Base-by-base conservation (phyloP, 1,140 invertebrate species). In the Brachystomella parvula region DNA sequence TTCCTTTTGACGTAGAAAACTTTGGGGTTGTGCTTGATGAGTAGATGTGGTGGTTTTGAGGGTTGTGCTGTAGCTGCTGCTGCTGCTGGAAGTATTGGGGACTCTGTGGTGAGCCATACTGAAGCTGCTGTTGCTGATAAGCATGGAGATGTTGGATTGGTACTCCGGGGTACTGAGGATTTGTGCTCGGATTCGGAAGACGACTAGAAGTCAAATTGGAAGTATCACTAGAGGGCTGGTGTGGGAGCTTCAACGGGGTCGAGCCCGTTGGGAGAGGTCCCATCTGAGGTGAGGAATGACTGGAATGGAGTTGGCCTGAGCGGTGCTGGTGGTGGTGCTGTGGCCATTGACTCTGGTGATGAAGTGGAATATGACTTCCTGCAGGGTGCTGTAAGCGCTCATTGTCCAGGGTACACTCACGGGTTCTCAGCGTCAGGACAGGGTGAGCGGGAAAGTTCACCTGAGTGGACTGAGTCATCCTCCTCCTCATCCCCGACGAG, bases 361-460 rank as follows among this genome's bases (percentile, higher is more conserved):
- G 26, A 56, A 28, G 26, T 6, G 53, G 28, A 29, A 15, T 24
- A 56, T 26, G 6, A 21, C 9, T 44, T n/a, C 9, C 9, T 9
- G 9, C 39, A 44, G n/a, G n/a, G 39, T 44, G 39, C 39, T 44
- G 9, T n/a, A 44, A 44, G 39, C n/a, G 39, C 39, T 44, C 39
- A n/a, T 9, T 9, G 39, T n/a, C n/a, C 39, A n/a, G n/a, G 39
- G 49, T 6, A 12, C 6, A 17, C 49, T 12, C 12, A 9, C 9
- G 9, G 6, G 49, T 73, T 68, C 2, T 63, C 64, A 53, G 70
- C 67, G 32, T 72, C 71, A 19, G 71, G 65, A 49, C 71, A 72
- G 31, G 71, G 67, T 31, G 63, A 39, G 6, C 63, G 65, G 53
- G 68, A 65, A 32, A 67, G 39, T 33, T 67, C 67, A 44, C 65